Evolutionary conservation across 2,113 vertebrate species (phyloP).

Genomic region (Agelaius tricolor): DNA sequence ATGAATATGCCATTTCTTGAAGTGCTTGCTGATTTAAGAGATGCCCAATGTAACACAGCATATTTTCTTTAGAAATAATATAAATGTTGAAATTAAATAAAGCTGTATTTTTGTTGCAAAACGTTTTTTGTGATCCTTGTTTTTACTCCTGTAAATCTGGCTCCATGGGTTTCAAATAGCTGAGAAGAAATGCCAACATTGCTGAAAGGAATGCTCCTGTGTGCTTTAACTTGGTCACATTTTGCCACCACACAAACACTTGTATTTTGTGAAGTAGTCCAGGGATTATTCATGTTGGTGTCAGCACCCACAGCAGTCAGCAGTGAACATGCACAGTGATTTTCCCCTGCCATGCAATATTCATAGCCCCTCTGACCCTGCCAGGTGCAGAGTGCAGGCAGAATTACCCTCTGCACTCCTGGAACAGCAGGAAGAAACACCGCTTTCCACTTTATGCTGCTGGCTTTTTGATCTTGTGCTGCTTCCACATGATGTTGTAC

Average conservation of each 20-base stretch:
- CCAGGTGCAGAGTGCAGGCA: background rate
- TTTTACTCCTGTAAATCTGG: background rate
- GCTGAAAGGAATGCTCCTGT: background rate
- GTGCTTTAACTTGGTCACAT: background rate
- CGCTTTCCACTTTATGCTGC: background rate
- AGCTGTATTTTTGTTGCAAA: constrained; percentile 53
- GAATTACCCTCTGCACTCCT: background rate
- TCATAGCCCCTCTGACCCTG: background rate
- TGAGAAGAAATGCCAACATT: background rate
- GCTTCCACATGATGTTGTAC: background rate
- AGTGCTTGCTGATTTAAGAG: constrained; percentile 39
- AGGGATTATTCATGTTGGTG: background rate
- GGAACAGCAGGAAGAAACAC: accelerated
- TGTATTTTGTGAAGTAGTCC: background rate
- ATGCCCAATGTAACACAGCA: constrained; percentile 21
- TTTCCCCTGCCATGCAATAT: background rate
- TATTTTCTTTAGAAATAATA: constrained; percentile 27
- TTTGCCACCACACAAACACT: background rate
- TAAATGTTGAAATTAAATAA: constrained; percentile 65
- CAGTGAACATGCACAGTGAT: background rate
- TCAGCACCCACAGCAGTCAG: background rate
- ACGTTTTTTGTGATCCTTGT: background rate
- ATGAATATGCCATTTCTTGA: background rate
- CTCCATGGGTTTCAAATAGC: background rate
- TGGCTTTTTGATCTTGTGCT: background rate